Evolutionary conservation across 2,797 vertebrate genomes (phyloP).

Genomic region (Malurus leucopterus): DNA sequence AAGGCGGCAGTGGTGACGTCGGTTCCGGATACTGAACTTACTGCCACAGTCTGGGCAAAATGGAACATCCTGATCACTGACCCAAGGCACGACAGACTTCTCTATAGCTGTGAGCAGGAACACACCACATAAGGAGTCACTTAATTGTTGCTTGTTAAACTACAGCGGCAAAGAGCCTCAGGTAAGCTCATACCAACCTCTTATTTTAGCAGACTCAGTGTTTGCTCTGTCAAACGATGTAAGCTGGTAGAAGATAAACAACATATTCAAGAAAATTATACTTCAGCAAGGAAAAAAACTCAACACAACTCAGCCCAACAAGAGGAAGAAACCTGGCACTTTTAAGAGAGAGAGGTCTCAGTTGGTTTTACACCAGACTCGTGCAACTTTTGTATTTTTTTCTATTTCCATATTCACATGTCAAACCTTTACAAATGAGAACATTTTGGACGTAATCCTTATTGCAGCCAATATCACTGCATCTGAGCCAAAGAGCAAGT

Average conservation of each 20-base stretch:
- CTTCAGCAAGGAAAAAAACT: neutral
- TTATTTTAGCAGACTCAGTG: slow-evolving; percentile 89
- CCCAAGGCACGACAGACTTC: slow-evolving; percentile 95
- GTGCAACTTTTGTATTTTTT: neutral
- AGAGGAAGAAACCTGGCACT: neutral
- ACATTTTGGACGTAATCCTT: neutral
- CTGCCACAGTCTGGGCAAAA: slow-evolving; percentile 96
- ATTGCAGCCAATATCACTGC: neutral
- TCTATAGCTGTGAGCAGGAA: slow-evolving; percentile 82
- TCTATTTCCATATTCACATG: neutral
- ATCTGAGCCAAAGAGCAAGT: neutral
- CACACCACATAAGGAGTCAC: neutral
- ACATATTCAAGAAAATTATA: neutral
- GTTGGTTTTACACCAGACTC: neutral
- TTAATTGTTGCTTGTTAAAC: neutral
- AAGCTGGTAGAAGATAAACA: slow-evolving; percentile 77
- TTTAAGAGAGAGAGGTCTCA: neutral
- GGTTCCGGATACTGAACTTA: slow-evolving; percentile 91
- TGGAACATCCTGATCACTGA: slow-evolving; percentile 93
- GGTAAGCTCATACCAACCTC: slow-evolving; percentile 78
- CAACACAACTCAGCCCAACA: neutral
- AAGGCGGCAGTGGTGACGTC: slow-evolving; percentile 95
- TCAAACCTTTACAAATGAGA: neutral
- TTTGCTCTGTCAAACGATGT: slow-evolving; percentile 91
- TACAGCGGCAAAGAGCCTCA: neutral